Evolutionary conservation across 1,140 invertebrate genomes (phyloP), one percentile per base, ranked within the genome.

Genomic region (Diuraphis noxia): DNA sequence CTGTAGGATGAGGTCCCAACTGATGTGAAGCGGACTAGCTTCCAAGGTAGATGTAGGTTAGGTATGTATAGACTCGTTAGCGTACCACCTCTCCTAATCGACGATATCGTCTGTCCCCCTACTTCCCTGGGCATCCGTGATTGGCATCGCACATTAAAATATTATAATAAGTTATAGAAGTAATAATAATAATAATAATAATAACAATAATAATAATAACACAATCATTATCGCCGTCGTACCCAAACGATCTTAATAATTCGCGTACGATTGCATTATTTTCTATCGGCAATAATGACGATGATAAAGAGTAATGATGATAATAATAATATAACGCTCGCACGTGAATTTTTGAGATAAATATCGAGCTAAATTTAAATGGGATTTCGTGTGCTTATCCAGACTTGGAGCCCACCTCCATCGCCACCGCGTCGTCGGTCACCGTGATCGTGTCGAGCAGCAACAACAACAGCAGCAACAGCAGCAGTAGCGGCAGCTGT

Each of bases 341-440:
- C 84, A 41, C 82, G 30, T 86, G 43, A 46, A 21, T 49, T 46
- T 46, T 43, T 30, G 10, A n/a, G 85, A n/a, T 43, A 41, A 43
- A 10, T 30, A 19, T n/a, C 8, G 38, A 3, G 52, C 63, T 89
- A 89, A 89, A 89, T 79, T 89, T 43, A 79, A 89, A 88, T 34
- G 41, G 25, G 34, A 86, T 86, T 85, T 46, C 30, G 30, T 85
- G 52, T 46, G 13, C 30, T 21, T 46, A 41, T 79, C 43, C 88
- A 49, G 34, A 81, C 34, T 81, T 81, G n/a, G 77, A 49, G 63
- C 72, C 88, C 63, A n/a, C 38, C 52, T 9, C 52, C 86, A 9
- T 21, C 38, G 36, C 36, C 87, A 17, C 30, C 41, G 19, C 40
- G 21, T 23, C 38, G 38, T 41, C 40, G 40, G 34, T 25, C 63